Evolutionary conservation across 2,888 invertebrate species (phyloP).

Genomic region (Sialis lutaria): DNA sequence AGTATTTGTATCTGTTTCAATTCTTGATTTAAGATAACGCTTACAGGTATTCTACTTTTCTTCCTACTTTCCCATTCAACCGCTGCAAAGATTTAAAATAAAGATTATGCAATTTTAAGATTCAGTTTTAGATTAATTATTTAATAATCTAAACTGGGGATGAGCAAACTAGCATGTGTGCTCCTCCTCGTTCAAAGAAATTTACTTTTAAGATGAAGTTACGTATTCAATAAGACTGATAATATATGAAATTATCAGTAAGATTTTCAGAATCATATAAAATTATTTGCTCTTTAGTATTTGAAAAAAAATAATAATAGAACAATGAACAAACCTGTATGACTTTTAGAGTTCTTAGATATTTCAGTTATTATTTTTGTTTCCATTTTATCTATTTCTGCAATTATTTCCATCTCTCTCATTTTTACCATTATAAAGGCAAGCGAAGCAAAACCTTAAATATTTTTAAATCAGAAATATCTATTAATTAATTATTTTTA

Average conservation of each 20-base stretch:
- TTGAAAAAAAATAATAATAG: no score
- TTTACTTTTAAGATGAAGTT: no score
- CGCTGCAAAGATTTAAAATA: slow-evolving; percentile 13
- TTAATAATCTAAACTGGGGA: no score
- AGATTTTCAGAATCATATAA: no score
- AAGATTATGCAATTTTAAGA: not conserved
- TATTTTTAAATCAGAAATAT: slow-evolving; percentile 8
- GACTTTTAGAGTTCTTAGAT: no score
- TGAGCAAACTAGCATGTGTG: no score
- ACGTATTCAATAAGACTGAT: no score
- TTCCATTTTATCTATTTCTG: not conserved
- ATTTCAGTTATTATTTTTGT: no score
- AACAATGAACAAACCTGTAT: no score
- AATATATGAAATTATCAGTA: no score
- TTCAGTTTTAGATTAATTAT: not conserved
- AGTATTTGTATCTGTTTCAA: slow-evolving; percentile 23
- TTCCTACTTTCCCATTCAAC: slow-evolving; percentile 24
- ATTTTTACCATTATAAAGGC: not conserved
- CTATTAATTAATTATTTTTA: slow-evolving; percentile 5
- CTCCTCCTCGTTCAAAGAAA: no score
- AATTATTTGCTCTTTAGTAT: no score
- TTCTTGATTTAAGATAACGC: slow-evolving; percentile 20
- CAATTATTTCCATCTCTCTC: not conserved
- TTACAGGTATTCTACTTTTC: slow-evolving; percentile 20
- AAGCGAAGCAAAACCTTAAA: not conserved